Base-by-base conservation (phyloP, 2,113 vertebrate genomes). In the Bufo bufo region DNA sequence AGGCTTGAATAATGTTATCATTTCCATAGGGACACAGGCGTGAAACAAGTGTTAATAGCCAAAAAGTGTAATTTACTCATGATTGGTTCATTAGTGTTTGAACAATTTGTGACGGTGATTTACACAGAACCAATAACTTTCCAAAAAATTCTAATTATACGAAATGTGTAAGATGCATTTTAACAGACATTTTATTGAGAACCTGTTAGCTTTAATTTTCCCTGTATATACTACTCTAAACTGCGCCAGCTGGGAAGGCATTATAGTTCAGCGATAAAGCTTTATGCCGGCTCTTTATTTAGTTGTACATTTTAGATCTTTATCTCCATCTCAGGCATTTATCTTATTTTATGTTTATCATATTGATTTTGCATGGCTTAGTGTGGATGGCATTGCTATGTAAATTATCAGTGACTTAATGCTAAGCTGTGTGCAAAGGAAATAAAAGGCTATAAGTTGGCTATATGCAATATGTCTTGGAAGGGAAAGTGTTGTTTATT, bases 141-240 rank as follows among this genome's bases (percentile, higher is more conserved):
- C 49, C 50, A 33, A 83, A 77, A 75, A 83, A 65, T 77, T 65
- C 80, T 88, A 52, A 83, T 83, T 87, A 74, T 87, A 81, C 79
- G 20, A 61, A 87, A 82, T 82, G 86, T 6, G 56, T 61, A 66
- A 81, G 79, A 82, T 82, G 79, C 71, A 72, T 75, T 87, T 87
- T 87, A 87, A 82, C 79, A 63, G 52, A 52, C 86, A 82, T 87
- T 87, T 87, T 87, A 87, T 87, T 61, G 86, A 82, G 86, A 81
- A 87, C 79, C 86, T 87, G 78, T 87, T 87, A 45, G 61, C 77
- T 80, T 79, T 87, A 80, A 87, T 80, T 87, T 71, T 71, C 85
- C 77, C 61, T 69, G 59, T 77, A 88, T 83, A 88, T 88, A 88
- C 58, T 77, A 88, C 80, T 83, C 80, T 77, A 74, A 75, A 63